phyloP scores from a whole-genome alignment of 2,113 vertebrate species.

The Spea multiplicata region DNA sequence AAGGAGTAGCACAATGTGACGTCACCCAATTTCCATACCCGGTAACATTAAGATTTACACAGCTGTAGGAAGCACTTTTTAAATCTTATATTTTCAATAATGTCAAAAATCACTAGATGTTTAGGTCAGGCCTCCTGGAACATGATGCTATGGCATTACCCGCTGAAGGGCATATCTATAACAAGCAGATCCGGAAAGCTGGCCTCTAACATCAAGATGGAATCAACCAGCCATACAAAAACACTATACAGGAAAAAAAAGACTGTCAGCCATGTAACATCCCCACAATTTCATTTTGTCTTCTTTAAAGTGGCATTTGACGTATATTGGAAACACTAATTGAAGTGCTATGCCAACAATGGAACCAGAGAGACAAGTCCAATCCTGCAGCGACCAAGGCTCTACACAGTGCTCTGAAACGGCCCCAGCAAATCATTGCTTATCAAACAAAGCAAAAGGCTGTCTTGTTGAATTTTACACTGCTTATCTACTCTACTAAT shows the following conservation, averaged over 20 bases:
- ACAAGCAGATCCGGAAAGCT: background rate
- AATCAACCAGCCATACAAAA: background rate
- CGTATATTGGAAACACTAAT: constrained; percentile 1
- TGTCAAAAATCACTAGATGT: background rate
- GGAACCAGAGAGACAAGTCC: background rate
- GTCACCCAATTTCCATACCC: background rate
- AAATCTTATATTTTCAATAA: background rate
- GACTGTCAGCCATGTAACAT: constrained; percentile 1
- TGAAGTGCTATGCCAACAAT: background rate
- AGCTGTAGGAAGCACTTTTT: constrained; percentile 23
- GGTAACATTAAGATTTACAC: background rate
- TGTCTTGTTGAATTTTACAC: background rate
- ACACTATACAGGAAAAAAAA: background rate
- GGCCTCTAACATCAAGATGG: background rate
- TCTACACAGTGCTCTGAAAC: background rate
- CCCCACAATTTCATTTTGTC: background rate
- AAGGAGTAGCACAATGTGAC: background rate
- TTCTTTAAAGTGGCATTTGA: background rate
- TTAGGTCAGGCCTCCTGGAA: background rate
- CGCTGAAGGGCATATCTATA: constrained; percentile 12
- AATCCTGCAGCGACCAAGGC: constrained; percentile 14
- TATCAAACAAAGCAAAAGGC: background rate
- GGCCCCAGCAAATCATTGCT: background rate
- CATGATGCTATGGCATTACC: constrained; percentile 1
- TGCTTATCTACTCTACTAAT: constrained; percentile 4